phyloP scores from a whole-genome alignment of 2,113 vertebrate genomes.

The Rana temporaria region DNA sequence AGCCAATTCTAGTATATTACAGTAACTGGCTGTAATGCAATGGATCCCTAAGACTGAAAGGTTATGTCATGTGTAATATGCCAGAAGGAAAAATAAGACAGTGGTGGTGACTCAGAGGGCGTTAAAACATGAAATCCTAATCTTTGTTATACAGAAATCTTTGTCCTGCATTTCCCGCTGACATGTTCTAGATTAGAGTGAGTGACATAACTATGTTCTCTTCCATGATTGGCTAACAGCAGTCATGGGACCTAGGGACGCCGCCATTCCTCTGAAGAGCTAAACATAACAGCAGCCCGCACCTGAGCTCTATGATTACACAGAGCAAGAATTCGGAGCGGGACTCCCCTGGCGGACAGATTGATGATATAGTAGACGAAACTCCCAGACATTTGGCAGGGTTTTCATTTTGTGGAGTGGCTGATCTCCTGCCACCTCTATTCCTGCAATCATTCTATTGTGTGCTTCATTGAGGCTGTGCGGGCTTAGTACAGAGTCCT shows the following conservation, averaged over 20 bases:
- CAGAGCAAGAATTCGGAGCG: slow-evolving; percentile 9
- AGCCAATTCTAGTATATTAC: too few relatives aligned
- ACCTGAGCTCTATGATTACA: slow-evolving; percentile 40
- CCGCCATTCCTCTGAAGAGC: slow-evolving; percentile 27
- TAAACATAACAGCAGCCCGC: slow-evolving; percentile 34
- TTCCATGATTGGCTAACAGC: slow-evolving; percentile 9
- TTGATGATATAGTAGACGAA: slow-evolving; percentile 41
- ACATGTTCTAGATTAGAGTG: background rate
- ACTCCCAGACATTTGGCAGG: slow-evolving; percentile 29
- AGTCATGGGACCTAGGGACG: slow-evolving; percentile 13
- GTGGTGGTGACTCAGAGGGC: too few relatives aligned
- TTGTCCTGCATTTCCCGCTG: too few relatives aligned
- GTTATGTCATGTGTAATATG: too few relatives aligned
- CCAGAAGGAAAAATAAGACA: too few relatives aligned
- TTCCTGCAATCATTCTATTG: slow-evolving; percentile 26
- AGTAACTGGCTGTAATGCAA: too few relatives aligned
- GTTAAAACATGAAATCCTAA: background rate
- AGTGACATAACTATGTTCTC: slow-evolving; percentile 4
- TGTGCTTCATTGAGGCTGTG: slow-evolving; percentile 25
- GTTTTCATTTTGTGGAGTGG: slow-evolving; percentile 12
- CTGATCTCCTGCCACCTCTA: slow-evolving; percentile 1
- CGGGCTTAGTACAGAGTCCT: slow-evolving; percentile 19
- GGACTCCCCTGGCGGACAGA: slow-evolving; percentile 19
- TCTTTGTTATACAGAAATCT: too few relatives aligned
- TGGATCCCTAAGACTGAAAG: too few relatives aligned